These are phyloP conservation scores for Pseudomyrmex dendroicus DNA, from an alignment of 1,140 invertebrate species.

Conservation along the genomic window DNA sequence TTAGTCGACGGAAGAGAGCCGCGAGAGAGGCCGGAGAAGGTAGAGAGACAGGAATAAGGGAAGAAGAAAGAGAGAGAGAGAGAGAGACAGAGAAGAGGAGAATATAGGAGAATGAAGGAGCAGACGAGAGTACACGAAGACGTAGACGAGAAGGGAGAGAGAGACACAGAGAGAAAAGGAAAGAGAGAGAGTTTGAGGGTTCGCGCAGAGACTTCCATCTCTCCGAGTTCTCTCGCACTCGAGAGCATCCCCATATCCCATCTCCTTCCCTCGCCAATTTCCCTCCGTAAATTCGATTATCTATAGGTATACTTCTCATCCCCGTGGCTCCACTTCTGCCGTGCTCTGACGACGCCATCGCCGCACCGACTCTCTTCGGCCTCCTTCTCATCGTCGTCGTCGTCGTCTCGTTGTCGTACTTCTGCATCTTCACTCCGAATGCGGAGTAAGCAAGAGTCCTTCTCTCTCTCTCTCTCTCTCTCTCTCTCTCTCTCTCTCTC, in stretches of 20 bases:
- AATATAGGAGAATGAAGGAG: not conserved
- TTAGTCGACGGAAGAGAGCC: slow-evolving; percentile 63
- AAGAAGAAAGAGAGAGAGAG: slow-evolving; percentile 19
- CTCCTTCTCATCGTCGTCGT: slow-evolving; percentile 24
- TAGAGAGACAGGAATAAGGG: slow-evolving; percentile 26
- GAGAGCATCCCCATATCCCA: slow-evolving; percentile 45
- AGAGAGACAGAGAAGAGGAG: slow-evolving; percentile 5
- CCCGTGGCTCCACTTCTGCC: slow-evolving; percentile 38
- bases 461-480: slow-evolving; percentile 21
- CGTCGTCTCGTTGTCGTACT: slow-evolving; percentile 31
- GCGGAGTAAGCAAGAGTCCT: slow-evolving; percentile 60
- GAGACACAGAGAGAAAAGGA: not conserved
- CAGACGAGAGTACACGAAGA: not conserved
- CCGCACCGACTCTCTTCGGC: slow-evolving; percentile 27
- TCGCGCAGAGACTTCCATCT: slow-evolving; percentile 66
- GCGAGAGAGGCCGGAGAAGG: slow-evolving; percentile 37
- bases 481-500: too few relatives aligned
- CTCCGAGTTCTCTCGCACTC: slow-evolving; percentile 53
- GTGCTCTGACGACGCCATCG: slow-evolving; percentile 19
- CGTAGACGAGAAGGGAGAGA: slow-evolving; percentile 12
- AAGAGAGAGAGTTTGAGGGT: slow-evolving; percentile 64
- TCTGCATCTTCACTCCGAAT: not conserved
- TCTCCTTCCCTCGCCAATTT: slow-evolving; percentile 78
- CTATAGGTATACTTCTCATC: slow-evolving; percentile 78
- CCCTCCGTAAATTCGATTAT: slow-evolving; percentile 83